Conservation (phyloP, 2,888 invertebrate genomes). For the Eristalis tenax region DNA sequence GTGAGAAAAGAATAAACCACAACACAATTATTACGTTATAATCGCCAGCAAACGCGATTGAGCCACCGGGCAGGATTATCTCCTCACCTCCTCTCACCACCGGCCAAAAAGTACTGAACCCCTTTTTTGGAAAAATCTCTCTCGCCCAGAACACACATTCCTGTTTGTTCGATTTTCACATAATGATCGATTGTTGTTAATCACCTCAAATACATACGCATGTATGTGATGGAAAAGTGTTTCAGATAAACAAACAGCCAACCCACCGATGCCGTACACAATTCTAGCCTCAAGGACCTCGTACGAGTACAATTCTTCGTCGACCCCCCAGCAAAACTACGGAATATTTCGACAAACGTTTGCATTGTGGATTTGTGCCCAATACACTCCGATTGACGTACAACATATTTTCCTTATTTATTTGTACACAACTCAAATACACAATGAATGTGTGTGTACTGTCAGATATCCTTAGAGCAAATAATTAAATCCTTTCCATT, state of each 20-base stretch:
- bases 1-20: conserved; percentile 50
- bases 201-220: conserved; percentile 60
- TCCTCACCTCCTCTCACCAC: background rate
- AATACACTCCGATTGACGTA: conserved; percentile 65
- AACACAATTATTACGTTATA: conserved; percentile 68
- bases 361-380: conserved; percentile 69
- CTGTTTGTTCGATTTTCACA: conserved; percentile 69
- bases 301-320: background rate
- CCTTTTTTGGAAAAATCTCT: background rate
- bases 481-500: conserved; percentile 72
- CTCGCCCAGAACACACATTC: background rate
- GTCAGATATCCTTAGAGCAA: conserved; percentile 69
- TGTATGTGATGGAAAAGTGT: conserved; percentile 38
- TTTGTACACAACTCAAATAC: conserved; percentile 44
- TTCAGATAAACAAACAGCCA: conserved; percentile 68
- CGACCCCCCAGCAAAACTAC: conserved; percentile 2
- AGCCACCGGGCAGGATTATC: conserved; percentile 58
- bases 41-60: conserved; percentile 60
- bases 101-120: too few relatives aligned
- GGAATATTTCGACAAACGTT: conserved; percentile 28
- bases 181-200: conserved; percentile 72
- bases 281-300: conserved; percentile 68
- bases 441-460: conserved; percentile 39
- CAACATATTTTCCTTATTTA: conserved; percentile 71
- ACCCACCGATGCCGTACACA: conserved; percentile 42